phyloP scores from a whole-genome alignment of 2,113 vertebrate species.

The Barnardius zonarius region DNA sequence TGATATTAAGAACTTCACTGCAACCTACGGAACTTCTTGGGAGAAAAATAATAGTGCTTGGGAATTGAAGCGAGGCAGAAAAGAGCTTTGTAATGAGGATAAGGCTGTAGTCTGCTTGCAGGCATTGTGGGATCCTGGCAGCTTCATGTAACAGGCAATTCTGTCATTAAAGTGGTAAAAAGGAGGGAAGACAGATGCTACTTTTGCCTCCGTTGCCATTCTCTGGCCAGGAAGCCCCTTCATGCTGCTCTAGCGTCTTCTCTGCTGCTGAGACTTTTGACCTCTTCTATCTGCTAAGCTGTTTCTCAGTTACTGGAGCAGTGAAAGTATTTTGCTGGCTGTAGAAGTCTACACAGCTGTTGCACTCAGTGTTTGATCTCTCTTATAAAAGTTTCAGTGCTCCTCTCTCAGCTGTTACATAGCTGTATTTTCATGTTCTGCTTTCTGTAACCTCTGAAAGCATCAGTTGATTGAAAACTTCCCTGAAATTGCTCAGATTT shows the following conservation, averaged over 20 bases:
- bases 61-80: neutral
- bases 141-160: neutral
- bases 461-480: neutral
- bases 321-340: neutral
- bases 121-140: neutral
- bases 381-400: neutral
- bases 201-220: neutral
- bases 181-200: neutral
- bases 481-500: neutral
- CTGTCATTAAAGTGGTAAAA: neutral
- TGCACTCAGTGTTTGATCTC: neutral
- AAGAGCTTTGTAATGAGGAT: neutral
- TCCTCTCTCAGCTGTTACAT: neutral
- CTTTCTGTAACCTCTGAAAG: neutral
- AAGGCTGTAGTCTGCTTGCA: neutral
- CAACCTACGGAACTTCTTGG: neutral
- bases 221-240: neutral
- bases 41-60: neutral
- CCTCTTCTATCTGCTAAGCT: neutral
- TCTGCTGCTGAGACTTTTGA: neutral
- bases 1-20: neutral
- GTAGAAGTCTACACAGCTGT: neutral
- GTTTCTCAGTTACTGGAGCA: neutral
- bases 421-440: neutral
- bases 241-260: neutral